A percentile compares a stretch with the other conserved stretches of the same genome.
These are phyloP conservation scores for Eupeodes luniger DNA, from an alignment of 2,888 invertebrate species.

Conservation along the genomic window DNA sequence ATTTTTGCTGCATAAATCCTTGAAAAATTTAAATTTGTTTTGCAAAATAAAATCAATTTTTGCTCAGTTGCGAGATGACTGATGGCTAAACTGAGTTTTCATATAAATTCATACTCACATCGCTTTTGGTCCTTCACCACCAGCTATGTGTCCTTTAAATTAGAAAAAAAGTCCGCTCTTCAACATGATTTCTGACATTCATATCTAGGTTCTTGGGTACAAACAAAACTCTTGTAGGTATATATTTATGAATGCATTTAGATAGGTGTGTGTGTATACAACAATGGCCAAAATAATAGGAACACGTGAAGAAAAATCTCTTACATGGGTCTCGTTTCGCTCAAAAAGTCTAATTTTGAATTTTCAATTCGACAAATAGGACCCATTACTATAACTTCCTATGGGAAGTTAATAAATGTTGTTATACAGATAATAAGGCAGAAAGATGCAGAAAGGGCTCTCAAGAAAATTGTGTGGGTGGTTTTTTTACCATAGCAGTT, in stretches of 20 bases:
- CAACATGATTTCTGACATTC: slow-evolving; percentile 12
- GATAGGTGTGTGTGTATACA: too few relatives aligned
- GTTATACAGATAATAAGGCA: too few relatives aligned
- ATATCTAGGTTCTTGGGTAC: neutral
- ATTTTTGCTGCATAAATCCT: slow-evolving; percentile 35
- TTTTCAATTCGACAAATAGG: too few relatives aligned
- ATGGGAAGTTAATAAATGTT: too few relatives aligned
- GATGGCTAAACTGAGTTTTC: slow-evolving; percentile 20
- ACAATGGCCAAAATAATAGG: too few relatives aligned
- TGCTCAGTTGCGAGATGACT: slow-evolving; percentile 37
- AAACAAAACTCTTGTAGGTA: slow-evolving; percentile 56
- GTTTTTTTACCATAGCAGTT: too few relatives aligned
- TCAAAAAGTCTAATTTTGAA: too few relatives aligned
- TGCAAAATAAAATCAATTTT: slow-evolving; percentile 64
- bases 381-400: too few relatives aligned
- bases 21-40: slow-evolving; percentile 60
- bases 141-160: slow-evolving; percentile 2
- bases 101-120: neutral
- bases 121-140: neutral
- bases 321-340: too few relatives aligned
- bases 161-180: neutral
- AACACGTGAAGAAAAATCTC: too few relatives aligned
- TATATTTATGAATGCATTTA: slow-evolving; percentile 15
- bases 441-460: too few relatives aligned
- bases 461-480: too few relatives aligned